A percentile compares a stretch with the other conserved stretches of the same genome.
Conservation (phyloP, 2,113 vertebrate species). For the Pseudorectes ferrugineus region DNA sequence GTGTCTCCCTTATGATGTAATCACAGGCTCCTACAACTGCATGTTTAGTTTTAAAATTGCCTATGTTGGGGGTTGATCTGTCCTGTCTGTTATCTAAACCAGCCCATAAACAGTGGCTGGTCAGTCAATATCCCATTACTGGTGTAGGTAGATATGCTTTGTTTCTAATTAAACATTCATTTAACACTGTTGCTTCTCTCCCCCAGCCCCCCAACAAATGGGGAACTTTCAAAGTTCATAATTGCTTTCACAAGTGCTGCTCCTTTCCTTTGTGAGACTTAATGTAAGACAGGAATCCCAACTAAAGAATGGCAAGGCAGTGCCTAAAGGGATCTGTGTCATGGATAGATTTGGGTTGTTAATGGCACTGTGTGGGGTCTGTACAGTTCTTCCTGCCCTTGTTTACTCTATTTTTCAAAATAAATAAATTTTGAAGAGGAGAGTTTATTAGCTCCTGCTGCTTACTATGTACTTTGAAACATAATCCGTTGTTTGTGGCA, state of each 20-base stretch:
- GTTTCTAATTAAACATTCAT: conserved; percentile 57
- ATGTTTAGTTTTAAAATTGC: conserved; percentile 1
- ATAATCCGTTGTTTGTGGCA: conserved; percentile 35
- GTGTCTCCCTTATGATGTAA: background rate
- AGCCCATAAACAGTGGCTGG: conserved; percentile 14
- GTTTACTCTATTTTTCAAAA: conserved; percentile 30
- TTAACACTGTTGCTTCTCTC: background rate
- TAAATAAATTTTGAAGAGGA: conserved; percentile 17
- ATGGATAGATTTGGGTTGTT: background rate
- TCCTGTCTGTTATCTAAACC: conserved; percentile 29
- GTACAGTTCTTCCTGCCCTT: background rate
- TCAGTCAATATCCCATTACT: conserved; percentile 63
- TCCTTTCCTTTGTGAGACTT: background rate
- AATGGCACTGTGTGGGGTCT: background rate
- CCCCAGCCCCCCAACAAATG: background rate
- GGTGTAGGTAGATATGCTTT: conserved; percentile 44
- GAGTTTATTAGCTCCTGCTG: conserved; percentile 55
- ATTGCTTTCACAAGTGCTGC: background rate
- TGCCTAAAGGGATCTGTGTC: background rate
- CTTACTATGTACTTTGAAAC: conserved; percentile 23
- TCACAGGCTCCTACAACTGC: background rate
- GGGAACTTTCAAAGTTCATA: background rate
- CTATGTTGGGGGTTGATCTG: background rate
- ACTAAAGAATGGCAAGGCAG: background rate
- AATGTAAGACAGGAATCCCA: background rate